These are phyloP conservation scores for Dunckerocampus dactyliophorus DNA, from an alignment of 2,113 vertebrate genomes.

Conservation along the genomic window DNA sequence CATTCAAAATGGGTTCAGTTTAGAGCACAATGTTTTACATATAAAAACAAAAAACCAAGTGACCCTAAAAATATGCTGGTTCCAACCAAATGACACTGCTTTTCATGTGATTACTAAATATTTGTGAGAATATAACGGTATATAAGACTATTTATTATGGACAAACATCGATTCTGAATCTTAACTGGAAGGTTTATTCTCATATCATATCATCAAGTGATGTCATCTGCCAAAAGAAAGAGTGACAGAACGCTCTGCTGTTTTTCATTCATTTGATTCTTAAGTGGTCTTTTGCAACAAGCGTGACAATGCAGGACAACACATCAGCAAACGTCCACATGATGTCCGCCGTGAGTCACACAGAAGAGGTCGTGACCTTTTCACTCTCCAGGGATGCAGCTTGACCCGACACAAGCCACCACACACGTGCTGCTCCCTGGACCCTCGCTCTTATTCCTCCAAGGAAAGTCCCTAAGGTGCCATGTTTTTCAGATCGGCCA, in stretches of 20 bases:
- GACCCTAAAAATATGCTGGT: too few species aligned
- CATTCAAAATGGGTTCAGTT: too few species aligned
- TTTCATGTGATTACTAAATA: too few species aligned
- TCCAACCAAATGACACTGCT: too few species aligned
- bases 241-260: too few species aligned
- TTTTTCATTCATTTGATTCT: not conserved
- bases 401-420: conserved; percentile 48
- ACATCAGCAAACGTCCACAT: not conserved
- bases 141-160: too few species aligned
- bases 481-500: too few species aligned
- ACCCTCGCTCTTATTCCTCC: not conserved
- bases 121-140: too few species aligned
- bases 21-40: not conserved
- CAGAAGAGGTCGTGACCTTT: conserved; percentile 46
- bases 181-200: too few species aligned
- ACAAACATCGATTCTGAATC: too few species aligned
- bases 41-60: not conserved
- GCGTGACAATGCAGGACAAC: not conserved
- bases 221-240: too few species aligned
- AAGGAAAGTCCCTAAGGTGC: not conserved
- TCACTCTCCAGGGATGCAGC: conserved; percentile 35
- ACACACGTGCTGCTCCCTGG: conserved; percentile 31
- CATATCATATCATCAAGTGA: too few species aligned
- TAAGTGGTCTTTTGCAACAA: not conserved
- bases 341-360: conserved; percentile 10